Evolutionary conservation across 1,140 invertebrate genomes (phyloP).

Genomic region (Popillia japonica): DNA sequence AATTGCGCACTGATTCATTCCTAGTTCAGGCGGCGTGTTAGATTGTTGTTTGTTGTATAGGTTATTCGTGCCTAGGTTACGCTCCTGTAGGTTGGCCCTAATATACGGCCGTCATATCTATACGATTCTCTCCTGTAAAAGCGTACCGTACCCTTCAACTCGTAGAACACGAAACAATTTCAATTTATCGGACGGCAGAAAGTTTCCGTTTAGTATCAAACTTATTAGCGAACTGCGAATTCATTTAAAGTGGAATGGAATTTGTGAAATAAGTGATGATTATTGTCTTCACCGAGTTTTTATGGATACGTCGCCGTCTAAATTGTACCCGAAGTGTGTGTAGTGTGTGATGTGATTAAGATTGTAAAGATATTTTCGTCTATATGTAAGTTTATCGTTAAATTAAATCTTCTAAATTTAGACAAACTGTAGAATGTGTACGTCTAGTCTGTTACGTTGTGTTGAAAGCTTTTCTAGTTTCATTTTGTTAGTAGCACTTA

Average conservation of each 20-base stretch:
- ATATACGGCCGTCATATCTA: neutral
- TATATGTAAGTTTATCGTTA: neutral
- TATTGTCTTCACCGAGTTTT: neutral
- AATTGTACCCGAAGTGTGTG: neutral
- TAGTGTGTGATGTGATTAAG: neutral
- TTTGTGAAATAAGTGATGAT: conserved; percentile 7
- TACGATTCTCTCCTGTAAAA: neutral
- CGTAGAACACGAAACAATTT: neutral
- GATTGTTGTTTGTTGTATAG: neutral
- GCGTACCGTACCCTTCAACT: neutral
- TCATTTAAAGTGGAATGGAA: neutral
- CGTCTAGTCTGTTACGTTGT: too few relatives aligned
- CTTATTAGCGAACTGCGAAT: neutral
- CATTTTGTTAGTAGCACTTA: too few relatives aligned
- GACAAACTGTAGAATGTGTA: too few relatives aligned
- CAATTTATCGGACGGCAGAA: neutral
- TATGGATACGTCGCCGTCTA: neutral
- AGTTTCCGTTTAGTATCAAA: conserved; percentile 5
- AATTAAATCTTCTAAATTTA: too few relatives aligned
- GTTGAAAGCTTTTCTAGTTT: too few relatives aligned
- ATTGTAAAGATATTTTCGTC: neutral
- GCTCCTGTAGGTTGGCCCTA: neutral
- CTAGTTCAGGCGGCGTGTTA: neutral
- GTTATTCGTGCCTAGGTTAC: neutral
- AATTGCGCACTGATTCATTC: conserved; percentile 7